Percentiles rank a stretch among this genome's conserved stretches.
These are phyloP conservation scores for Lytechinus pictus DNA, from an alignment of 35 echinoderm and acorn worm genomes.

Conservation along the genomic window DNA sequence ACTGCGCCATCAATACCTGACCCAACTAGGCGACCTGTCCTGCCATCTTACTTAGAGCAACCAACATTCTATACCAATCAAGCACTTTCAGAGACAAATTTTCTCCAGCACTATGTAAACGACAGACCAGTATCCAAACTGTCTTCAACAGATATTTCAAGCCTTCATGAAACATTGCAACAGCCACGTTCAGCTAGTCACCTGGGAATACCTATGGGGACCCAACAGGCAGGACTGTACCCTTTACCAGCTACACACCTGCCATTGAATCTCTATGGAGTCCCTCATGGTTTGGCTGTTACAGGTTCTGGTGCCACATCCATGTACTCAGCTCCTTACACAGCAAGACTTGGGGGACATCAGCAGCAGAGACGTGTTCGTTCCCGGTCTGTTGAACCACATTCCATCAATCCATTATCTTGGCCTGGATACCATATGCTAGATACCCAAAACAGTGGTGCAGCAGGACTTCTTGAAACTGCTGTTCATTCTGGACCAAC, in stretches of 20 bases:
- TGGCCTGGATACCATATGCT: background rate
- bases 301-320: background rate
- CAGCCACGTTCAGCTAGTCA: constrained; percentile 18
- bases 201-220: background rate
- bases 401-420: background rate
- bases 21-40: background rate
- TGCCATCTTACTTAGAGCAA: background rate
- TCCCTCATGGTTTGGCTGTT: background rate
- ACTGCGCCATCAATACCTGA: background rate
- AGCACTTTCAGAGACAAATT: constrained; percentile 18
- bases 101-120: constrained; percentile 37
- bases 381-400: background rate
- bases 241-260: background rate
- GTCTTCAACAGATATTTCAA: background rate
- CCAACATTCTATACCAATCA: constrained; percentile 15
- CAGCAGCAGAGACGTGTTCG: background rate
- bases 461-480: background rate
- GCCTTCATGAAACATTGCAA: background rate
- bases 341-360: background rate
- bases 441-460: background rate
- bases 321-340: background rate
- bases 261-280: background rate
- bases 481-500: constrained; percentile 8
- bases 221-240: background rate
- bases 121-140: constrained; percentile 44